Percentiles rank a stretch among this genome's conserved stretches.
Evolutionary conservation across 92 coral and sea anemone genomes (phyloP).

Genomic region (Parazoanthus swiftii): DNA sequence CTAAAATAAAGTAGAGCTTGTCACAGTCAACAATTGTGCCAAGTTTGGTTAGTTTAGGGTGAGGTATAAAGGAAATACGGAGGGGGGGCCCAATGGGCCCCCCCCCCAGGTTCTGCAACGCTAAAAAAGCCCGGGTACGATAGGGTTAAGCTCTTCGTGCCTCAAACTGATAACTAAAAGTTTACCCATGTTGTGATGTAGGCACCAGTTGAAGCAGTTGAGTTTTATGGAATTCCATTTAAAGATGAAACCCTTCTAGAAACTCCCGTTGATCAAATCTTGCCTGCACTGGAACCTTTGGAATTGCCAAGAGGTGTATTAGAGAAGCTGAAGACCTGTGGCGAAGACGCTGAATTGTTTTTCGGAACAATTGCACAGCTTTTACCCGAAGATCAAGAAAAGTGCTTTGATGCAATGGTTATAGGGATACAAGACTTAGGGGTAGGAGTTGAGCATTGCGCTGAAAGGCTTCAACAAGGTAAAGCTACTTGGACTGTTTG

Average conservation of each 20-base stretch:
- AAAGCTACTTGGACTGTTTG: no score
- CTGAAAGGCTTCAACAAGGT: background rate
- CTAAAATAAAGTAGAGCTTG: no score
- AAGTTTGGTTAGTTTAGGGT: no score
- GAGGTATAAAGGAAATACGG: no score
- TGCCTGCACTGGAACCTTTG: background rate
- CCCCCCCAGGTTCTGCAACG: no score
- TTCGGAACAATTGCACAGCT: no score
- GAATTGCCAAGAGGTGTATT: background rate
- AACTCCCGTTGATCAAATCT: background rate
- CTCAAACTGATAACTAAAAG: background rate
- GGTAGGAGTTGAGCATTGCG: background rate
- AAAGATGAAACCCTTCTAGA: background rate
- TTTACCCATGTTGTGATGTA: background rate
- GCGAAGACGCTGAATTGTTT: background rate
- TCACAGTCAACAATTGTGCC: no score
- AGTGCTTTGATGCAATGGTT: background rate
- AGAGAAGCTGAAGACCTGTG: background rate
- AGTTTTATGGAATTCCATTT: background rate
- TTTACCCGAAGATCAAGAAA: no score
- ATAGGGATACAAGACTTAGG: background rate
- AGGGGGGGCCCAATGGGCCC: no score
- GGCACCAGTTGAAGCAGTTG: background rate
- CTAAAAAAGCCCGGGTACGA: no score
- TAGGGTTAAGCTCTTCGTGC: background rate